Conservation (phyloP, 2,113 vertebrate genomes). For the Raphicerus campestris region DNA sequence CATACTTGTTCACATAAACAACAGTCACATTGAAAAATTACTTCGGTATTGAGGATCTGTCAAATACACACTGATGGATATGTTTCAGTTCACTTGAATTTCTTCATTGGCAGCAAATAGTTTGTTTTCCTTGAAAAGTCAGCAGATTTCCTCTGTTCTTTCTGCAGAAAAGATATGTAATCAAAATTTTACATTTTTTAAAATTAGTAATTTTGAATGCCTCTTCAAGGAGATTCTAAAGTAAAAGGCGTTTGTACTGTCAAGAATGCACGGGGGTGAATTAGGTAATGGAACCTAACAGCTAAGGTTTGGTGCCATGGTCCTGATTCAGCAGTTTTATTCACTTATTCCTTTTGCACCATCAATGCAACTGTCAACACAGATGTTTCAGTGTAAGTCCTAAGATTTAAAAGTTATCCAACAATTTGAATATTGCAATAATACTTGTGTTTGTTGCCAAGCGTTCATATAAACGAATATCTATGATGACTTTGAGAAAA, state of each 20-base stretch:
- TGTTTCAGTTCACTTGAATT: background rate
- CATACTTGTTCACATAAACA: background rate
- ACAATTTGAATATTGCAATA: background rate
- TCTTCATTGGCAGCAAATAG: background rate
- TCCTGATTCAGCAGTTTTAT: background rate
- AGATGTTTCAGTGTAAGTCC: background rate
- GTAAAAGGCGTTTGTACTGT: background rate
- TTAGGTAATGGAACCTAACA: background rate
- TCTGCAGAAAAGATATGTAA: background rate
- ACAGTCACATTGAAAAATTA: background rate
- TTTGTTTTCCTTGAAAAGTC: conserved; percentile 4
- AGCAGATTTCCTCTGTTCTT: background rate
- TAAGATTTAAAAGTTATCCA: background rate
- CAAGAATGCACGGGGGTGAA: too few relatives aligned
- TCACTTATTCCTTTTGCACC: too few relatives aligned
- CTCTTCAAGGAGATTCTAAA: background rate
- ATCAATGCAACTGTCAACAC: background rate
- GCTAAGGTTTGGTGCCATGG: rapidly evolving
- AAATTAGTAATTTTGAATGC: background rate
- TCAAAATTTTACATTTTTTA: background rate
- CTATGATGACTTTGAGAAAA: background rate
- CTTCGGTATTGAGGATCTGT: background rate
- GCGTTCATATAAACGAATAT: too few relatives aligned
- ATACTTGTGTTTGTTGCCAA: background rate
- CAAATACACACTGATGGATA: background rate